Evolutionary conservation across 92 coral and sea anemone genomes (phyloP).

Genomic region (Parazoanthus atlanticus): DNA sequence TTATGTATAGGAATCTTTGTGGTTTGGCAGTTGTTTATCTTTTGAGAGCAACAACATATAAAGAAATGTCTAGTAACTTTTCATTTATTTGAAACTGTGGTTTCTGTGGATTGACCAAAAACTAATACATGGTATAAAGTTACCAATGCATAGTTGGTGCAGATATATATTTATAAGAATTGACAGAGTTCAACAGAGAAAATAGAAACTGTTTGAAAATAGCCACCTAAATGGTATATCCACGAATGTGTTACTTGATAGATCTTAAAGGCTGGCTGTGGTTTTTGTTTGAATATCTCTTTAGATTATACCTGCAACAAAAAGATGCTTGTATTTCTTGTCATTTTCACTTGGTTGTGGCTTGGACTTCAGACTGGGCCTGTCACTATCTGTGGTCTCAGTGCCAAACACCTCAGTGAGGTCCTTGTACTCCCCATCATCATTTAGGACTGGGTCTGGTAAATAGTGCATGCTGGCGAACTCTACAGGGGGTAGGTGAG

Average conservation of each 20-base stretch:
- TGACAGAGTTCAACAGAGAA: too few species aligned
- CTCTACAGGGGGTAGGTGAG: constrained; percentile 5
- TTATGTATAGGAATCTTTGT: too few species aligned
- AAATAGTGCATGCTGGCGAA: constrained; percentile 18
- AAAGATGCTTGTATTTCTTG: not conserved
- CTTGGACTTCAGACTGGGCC: constrained; percentile 39
- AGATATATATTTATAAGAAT: too few species aligned
- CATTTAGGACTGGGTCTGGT: constrained; percentile 56
- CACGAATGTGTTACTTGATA: not conserved
- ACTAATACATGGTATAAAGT: too few species aligned
- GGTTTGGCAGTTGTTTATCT: too few species aligned
- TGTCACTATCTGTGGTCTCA: constrained; percentile 44
- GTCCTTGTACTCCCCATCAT: constrained; percentile 31
- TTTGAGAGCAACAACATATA: too few species aligned
- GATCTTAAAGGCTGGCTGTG: not conserved
- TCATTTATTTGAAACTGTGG: too few species aligned
- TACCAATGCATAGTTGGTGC: too few species aligned
- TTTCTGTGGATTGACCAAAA: too few species aligned
- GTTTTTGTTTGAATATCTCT: not conserved
- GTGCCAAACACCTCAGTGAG: constrained; percentile 12
- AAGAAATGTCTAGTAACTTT: too few species aligned
- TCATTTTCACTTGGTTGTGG: not conserved
- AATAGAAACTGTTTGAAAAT: too few species aligned
- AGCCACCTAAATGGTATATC: too few species aligned
- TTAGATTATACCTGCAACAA: not conserved